Conservation (phyloP, 2,113 vertebrate genomes). For the Nerophis lumbriciformis region DNA sequence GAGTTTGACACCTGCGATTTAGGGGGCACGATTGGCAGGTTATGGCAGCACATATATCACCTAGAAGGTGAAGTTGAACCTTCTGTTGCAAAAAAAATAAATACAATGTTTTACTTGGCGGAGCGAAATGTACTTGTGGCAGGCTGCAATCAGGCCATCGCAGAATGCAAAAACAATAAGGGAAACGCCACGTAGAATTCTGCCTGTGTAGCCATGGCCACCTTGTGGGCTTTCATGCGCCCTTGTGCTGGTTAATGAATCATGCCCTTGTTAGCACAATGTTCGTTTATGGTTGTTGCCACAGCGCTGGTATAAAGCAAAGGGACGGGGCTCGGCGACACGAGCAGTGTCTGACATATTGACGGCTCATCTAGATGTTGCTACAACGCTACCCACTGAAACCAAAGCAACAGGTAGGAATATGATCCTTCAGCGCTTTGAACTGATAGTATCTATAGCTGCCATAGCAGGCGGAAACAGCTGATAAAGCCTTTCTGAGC, state of each 20-base stretch:
- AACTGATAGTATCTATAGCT: constrained; percentile 30
- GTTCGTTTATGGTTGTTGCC: constrained; percentile 63
- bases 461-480: constrained; percentile 8
- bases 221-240: constrained; percentile 23
- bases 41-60: no score
- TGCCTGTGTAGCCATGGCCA: constrained; percentile 20
- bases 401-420: constrained; percentile 66
- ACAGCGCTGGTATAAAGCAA: constrained; percentile 41
- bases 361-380: constrained; percentile 44
- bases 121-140: no score
- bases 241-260: constrained; percentile 44
- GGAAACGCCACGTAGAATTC: constrained; percentile 19
- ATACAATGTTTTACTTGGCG: background rate
- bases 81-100: no score
- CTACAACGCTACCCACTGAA: constrained; percentile 40
- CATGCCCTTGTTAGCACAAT: constrained; percentile 21
- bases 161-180: constrained; percentile 6
- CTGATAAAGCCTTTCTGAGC: background rate
- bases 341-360: constrained; percentile 41
- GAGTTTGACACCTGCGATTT: no score
- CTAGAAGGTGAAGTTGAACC: no score
- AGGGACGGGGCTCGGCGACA: constrained; percentile 10
- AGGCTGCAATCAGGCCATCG: constrained; percentile 3
- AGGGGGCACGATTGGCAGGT: no score
- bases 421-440: constrained; percentile 23